Percentiles rank a stretch among this genome's conserved stretches.
These are phyloP conservation scores for Siniperca undulata DNA, from an alignment of 2,797 vertebrate genomes.

Conservation along the genomic window DNA sequence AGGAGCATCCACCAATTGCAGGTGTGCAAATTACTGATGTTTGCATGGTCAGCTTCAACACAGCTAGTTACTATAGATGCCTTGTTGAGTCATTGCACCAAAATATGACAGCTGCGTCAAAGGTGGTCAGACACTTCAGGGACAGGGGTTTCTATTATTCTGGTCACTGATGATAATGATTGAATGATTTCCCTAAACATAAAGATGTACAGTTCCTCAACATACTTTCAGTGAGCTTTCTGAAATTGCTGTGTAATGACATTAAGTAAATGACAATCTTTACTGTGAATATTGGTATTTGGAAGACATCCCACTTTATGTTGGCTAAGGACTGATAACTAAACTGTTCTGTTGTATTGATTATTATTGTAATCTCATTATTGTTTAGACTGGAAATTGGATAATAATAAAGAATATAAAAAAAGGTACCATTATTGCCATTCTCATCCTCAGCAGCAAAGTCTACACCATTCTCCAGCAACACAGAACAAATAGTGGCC, in stretches of 20 bases:
- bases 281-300: neutral
- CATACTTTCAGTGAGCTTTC: neutral
- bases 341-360: too few species aligned
- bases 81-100: neutral
- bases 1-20: too few species aligned
- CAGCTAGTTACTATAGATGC: too few species aligned
- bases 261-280: too few species aligned
- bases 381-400: neutral
- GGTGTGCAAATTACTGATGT: neutral
- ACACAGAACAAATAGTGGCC: conserved; percentile 96
- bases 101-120: neutral
- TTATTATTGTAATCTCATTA: neutral
- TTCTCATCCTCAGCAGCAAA: conserved; percentile 98
- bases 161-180: neutral
- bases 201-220: neutral
- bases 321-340: neutral
- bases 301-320: neutral
- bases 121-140: neutral
- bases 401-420: neutral
- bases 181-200: neutral
- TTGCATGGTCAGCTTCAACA: neutral
- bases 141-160: neutral
- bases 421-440: conserved; percentile 93
- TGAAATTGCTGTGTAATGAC: neutral
- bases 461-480: conserved; percentile 95